Percentiles rank a stretch among this genome's conserved stretches.
Evolutionary conservation across 2,113 vertebrate species (phyloP).

Genomic region (rabbit (Oryctolagus cuniculus)): mOryCun1.1 NC_091453.1:98478501-98479000

Average conservation of each 20-base stretch:
- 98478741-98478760: not conserved
- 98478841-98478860: not conserved
- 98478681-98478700: not conserved
- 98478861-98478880: not conserved
- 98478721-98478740: not conserved
- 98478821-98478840: not conserved
- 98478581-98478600: not conserved
- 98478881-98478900: not conserved
- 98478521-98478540: not conserved
- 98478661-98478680: not conserved
- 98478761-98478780: conserved; percentile 1
- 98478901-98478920: not conserved
- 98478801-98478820: not conserved
- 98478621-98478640: conserved; percentile 5
- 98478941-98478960: not conserved
- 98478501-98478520: not conserved
- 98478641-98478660: not conserved
- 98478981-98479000: not conserved
- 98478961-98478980: conserved; percentile 17
- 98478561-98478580: not conserved
- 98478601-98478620: not conserved
- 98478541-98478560: not conserved
- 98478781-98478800: not conserved
- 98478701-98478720: conserved; percentile 9
- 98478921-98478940: not conserved